Conservation (phyloP, 2,888 invertebrate species). For the Caenorhabditis doughertyi region DNA sequence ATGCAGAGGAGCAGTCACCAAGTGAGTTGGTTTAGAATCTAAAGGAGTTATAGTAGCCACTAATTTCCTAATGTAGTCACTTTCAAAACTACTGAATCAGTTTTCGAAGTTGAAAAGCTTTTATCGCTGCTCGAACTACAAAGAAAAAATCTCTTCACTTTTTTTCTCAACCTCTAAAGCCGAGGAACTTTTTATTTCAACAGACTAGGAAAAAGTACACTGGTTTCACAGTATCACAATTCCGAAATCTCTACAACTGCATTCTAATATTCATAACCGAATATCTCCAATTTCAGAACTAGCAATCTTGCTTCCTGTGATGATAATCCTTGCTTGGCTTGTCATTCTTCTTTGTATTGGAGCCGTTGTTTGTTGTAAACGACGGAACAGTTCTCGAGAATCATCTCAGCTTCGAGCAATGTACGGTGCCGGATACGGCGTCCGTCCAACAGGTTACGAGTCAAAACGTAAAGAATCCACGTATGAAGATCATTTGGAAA, state of each 20-base stretch:
- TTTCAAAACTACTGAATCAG: no score
- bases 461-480: conserved; percentile 72
- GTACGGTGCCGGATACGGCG: conserved; percentile 80
- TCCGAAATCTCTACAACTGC: background rate
- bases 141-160: no score
- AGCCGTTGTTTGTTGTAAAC: conserved; percentile 78
- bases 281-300: conserved; percentile 61
- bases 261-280: background rate
- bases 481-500: conserved; percentile 82
- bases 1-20: conserved; percentile 60
- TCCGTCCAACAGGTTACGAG: conserved; percentile 78
- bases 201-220: no score
- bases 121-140: no score
- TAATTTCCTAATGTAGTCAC: no score
- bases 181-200: no score
- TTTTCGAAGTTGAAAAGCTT: no score
- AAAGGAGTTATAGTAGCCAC: no score
- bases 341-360: conserved; percentile 80
- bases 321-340: conserved; percentile 82
- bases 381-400: conserved; percentile 62
- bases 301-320: conserved; percentile 80
- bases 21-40: conserved; percentile 50
- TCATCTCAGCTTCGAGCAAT: conserved; percentile 74
- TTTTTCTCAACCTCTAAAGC: background rate
- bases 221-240: no score